These are phyloP conservation scores for Conger conger DNA, from an alignment of 2,113 vertebrate genomes.

Conservation along the genomic window DNA sequence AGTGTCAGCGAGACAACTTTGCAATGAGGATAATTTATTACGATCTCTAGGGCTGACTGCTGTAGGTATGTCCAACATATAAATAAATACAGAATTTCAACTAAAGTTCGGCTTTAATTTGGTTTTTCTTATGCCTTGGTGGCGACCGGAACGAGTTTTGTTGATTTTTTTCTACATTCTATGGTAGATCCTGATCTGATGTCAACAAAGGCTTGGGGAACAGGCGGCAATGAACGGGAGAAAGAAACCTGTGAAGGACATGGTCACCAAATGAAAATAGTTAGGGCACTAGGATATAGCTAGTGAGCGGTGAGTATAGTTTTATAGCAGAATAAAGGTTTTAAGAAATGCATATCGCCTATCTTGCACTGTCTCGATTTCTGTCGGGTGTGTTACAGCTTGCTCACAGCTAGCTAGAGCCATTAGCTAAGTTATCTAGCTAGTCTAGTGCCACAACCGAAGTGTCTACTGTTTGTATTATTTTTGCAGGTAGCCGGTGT, in stretches of 20 bases:
- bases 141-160: not conserved
- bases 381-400: not conserved
- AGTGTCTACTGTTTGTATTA: not conserved
- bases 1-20: too few relatives aligned
- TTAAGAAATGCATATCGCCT: not conserved
- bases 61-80: too few relatives aligned
- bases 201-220: not conserved
- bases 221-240: not conserved
- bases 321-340: conserved; percentile 21
- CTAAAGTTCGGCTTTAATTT: not conserved
- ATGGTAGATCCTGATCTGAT: not conserved
- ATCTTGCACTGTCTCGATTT: not conserved
- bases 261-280: conserved; percentile 9
- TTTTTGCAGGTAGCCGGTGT: not conserved
- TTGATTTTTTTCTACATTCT: not conserved
- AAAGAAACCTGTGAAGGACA: not conserved
- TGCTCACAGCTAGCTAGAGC: not conserved
- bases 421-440: not conserved
- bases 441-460: not conserved
- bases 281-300: not conserved
- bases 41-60: too few relatives aligned
- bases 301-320: conserved; percentile 20
- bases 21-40: too few relatives aligned
- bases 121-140: not conserved
- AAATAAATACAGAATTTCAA: too few relatives aligned